A percentile compares a stretch with the other conserved stretches of the same genome.
phyloP scores from a whole-genome alignment of 2,113 vertebrate species.

The Clupea harengus region DNA sequence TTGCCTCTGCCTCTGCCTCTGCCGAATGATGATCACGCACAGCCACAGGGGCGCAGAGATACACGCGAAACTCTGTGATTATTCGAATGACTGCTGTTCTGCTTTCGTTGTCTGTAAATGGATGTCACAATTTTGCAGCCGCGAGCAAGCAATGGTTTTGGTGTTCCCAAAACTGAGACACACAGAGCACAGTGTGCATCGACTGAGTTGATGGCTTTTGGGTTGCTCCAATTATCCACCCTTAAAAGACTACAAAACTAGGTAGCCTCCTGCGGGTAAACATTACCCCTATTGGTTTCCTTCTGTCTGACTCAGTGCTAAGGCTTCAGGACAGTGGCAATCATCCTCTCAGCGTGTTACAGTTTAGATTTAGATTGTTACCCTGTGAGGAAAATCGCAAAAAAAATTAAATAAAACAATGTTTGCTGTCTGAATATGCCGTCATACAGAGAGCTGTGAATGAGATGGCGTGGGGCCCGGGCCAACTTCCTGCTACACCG shows the following conservation, averaged over 20 bases:
- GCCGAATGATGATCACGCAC: background rate
- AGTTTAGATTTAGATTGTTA: background rate
- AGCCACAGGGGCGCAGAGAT: background rate
- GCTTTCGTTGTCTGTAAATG: background rate
- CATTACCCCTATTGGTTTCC: background rate
- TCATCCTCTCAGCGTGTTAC: background rate
- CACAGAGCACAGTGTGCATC: background rate
- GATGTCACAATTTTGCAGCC: background rate
- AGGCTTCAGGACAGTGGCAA: background rate
- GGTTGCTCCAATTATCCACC: background rate
- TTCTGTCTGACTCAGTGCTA: background rate
- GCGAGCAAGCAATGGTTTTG: background rate
- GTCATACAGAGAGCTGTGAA: background rate
- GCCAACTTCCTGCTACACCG: background rate
- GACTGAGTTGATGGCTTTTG: background rate
- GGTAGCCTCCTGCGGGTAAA: background rate
- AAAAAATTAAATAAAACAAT: too few species aligned
- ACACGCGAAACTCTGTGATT: background rate
- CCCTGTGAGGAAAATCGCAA: background rate
- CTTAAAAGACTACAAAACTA: background rate
- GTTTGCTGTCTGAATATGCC: background rate
- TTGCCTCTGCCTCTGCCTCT: background rate
- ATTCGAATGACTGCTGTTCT: background rate
- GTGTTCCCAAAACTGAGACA: background rate
- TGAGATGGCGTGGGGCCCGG: background rate